Conservation (phyloP, 2,113 vertebrate genomes). For the Plectropomus leopardus region DNA sequence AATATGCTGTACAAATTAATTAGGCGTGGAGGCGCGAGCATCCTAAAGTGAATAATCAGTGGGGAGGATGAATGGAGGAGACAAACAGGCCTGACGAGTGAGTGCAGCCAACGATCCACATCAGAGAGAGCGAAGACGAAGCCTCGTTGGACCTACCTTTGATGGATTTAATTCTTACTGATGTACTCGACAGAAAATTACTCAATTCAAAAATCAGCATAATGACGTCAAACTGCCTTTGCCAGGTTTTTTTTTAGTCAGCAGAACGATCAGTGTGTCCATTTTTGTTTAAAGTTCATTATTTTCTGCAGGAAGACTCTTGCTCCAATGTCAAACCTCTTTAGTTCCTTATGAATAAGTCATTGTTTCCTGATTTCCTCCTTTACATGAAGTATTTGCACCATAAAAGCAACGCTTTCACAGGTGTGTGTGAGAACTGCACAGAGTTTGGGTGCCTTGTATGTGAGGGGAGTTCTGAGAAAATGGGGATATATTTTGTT, state of each 20-base stretch:
- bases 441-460: not conserved
- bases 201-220: slow-evolving; percentile 53
- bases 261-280: slow-evolving; percentile 8
- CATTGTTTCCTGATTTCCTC: not conserved
- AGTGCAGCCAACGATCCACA: slow-evolving; percentile 60
- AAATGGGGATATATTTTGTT: slow-evolving; percentile 12
- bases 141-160: slow-evolving; percentile 46
- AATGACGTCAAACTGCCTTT: slow-evolving; percentile 52
- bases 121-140: slow-evolving; percentile 42
- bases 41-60: slow-evolving; percentile 70
- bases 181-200: slow-evolving; percentile 58
- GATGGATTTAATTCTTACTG: slow-evolving; percentile 64
- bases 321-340: slow-evolving; percentile 18
- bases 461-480: not conserved
- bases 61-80: slow-evolving; percentile 56
- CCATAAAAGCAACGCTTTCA: not conserved
- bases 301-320: slow-evolving; percentile 21
- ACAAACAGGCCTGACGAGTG: slow-evolving; percentile 55
- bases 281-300: slow-evolving; percentile 42
- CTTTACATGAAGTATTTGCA: slow-evolving; percentile 7
- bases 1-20: slow-evolving; percentile 67
- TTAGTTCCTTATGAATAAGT: not conserved
- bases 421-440: not conserved
- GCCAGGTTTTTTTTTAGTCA: slow-evolving; percentile 15
- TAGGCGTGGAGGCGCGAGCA: slow-evolving; percentile 61